Conservation (phyloP, 2,113 vertebrate species). For the Struthio camelus region DNA sequence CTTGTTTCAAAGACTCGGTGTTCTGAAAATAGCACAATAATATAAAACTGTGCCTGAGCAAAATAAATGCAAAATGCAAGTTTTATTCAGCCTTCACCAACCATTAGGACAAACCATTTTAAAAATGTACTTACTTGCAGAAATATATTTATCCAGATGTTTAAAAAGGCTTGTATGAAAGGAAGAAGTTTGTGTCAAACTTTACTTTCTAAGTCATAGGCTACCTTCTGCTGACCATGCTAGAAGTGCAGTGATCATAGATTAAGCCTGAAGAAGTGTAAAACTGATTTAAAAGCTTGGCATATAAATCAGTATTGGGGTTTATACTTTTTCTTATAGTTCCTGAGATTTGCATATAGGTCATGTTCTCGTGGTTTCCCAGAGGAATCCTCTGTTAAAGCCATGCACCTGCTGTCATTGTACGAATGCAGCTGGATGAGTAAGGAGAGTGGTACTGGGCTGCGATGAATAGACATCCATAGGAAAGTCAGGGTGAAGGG, state of each 20-base stretch:
- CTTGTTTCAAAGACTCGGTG: background rate
- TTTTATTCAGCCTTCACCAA: background rate
- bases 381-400: background rate
- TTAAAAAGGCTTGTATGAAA: background rate
- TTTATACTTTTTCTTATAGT: fast-evolving
- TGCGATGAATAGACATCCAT: background rate
- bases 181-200: background rate
- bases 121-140: background rate
- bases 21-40: background rate
- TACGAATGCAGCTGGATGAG: background rate
- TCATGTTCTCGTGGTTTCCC: fast-evolving
- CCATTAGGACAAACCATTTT: background rate
- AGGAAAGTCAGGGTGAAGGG: background rate
- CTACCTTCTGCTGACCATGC: background rate
- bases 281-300: background rate
- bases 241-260: background rate
- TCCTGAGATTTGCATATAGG: background rate
- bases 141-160: background rate
- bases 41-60: background rate
- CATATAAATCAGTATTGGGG: background rate
- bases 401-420: fast-evolving
- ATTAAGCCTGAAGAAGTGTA: background rate
- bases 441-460: background rate
- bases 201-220: background rate
- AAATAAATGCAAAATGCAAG: background rate